Conservation (phyloP, 2,113 vertebrate genomes). For the Ariopsis seemanni region DNA sequence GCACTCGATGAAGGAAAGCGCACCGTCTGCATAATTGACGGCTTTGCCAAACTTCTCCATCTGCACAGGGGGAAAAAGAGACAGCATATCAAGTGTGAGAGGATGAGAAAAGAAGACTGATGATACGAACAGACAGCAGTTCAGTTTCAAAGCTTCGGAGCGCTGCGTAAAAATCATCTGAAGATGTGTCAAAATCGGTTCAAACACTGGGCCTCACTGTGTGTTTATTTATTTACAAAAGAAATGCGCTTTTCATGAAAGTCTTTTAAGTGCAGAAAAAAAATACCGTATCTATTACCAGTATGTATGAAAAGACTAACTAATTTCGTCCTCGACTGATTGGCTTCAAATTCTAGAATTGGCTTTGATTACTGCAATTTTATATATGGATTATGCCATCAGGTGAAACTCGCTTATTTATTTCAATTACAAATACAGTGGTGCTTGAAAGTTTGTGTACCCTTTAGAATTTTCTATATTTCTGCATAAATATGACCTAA, state of each 20-base stretch:
- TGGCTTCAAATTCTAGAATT: background rate
- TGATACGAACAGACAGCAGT: background rate
- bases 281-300: too few species aligned
- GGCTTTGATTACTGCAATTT: background rate
- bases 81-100: background rate
- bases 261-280: background rate
- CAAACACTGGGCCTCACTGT: background rate
- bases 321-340: background rate
- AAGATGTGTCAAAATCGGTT: background rate
- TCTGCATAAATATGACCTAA: too few species aligned
- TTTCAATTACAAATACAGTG: background rate
- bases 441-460: too few species aligned
- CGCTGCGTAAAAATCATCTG: background rate
- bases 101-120: background rate
- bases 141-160: background rate
- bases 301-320: background rate
- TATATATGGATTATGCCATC: background rate
- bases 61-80: slow-evolving; percentile 61
- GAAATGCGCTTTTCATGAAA: background rate
- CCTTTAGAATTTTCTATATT: too few species aligned
- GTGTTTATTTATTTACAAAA: background rate
- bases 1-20: slow-evolving; percentile 96
- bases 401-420: background rate
- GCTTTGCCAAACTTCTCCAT: slow-evolving; percentile 97
- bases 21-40: slow-evolving; percentile 95